Percentiles rank a stretch among this genome's conserved stretches.
Conservation (phyloP, 2,888 invertebrate species). For the Pyrochroa serraticornis region DNA sequence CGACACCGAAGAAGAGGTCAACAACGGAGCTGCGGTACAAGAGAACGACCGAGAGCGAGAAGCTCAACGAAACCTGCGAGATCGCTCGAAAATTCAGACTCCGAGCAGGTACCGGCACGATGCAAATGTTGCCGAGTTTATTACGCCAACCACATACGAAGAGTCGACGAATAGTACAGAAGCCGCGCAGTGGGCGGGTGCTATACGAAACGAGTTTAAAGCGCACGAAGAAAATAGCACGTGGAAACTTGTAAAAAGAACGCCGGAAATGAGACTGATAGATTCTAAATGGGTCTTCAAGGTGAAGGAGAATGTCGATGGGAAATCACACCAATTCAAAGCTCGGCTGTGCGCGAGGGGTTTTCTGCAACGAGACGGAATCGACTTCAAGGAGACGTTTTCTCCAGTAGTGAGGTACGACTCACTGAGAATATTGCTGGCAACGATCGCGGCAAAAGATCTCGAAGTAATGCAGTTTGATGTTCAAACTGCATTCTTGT, state of each 20-base stretch:
- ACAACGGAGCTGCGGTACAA: no score
- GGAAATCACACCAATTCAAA: not conserved
- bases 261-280: not conserved
- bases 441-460: slow-evolving; percentile 25
- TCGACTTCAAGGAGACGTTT: slow-evolving; percentile 36
- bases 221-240: not conserved
- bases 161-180: not conserved
- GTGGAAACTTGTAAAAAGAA: not conserved
- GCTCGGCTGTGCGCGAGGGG: slow-evolving; percentile 1
- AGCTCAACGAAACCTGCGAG: not conserved
- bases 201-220: not conserved
- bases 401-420: slow-evolving; percentile 31
- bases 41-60: no score
- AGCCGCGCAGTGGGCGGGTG: not conserved
- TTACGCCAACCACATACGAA: not conserved
- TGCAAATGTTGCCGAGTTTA: not conserved
- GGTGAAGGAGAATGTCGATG: not conserved
- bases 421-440: slow-evolving; percentile 28
- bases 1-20: no score
- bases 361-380: slow-evolving; percentile 24
- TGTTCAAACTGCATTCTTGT: slow-evolving; percentile 37
- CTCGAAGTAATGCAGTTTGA: slow-evolving; percentile 34
- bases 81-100: not conserved
- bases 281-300: not conserved
- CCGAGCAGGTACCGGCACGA: not conserved